A percentile compares a stretch with the other conserved stretches of the same genome.
phyloP scores from a whole-genome alignment of 1,140 invertebrate species.

The Hyposmocoma kahamanoa region DNA sequence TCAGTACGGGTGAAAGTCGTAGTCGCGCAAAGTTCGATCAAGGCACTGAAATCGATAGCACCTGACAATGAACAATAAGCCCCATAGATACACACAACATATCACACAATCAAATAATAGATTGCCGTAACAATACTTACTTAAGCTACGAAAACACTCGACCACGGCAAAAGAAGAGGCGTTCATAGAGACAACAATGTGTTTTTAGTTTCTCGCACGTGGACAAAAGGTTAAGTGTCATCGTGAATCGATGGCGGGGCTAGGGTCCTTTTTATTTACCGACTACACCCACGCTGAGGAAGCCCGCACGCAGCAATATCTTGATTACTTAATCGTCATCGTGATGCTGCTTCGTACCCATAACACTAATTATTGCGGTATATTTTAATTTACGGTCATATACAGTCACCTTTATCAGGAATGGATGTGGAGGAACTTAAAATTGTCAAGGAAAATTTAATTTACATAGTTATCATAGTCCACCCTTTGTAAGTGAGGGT shows the following conservation, averaged over 20 bases:
- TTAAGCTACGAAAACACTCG: constrained; percentile 39
- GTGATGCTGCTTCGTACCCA: too few relatives aligned
- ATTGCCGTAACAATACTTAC: constrained; percentile 36
- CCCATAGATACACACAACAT: constrained; percentile 21
- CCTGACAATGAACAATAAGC: constrained; percentile 51
- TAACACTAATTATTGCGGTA: too few relatives aligned
- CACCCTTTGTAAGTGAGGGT: too few relatives aligned
- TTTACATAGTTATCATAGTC: too few relatives aligned
- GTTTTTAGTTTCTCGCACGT: constrained; percentile 20
- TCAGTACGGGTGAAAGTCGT: constrained; percentile 43
- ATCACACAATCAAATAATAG: constrained; percentile 15
- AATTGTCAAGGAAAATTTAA: too few relatives aligned
- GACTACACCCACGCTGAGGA: constrained; percentile 26
- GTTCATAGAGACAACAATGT: constrained; percentile 30
- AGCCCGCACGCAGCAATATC: neutral
- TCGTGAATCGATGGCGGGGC: constrained; percentile 19
- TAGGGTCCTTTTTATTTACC: constrained; percentile 31
- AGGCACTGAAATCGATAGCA: constrained; percentile 48
- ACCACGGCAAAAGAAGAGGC: constrained; percentile 28
- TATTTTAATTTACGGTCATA: too few relatives aligned
- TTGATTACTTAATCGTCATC: too few relatives aligned
- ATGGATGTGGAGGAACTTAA: too few relatives aligned
- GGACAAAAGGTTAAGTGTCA: constrained; percentile 46
- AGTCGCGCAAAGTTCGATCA: constrained; percentile 41
- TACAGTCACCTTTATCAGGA: too few relatives aligned